A percentile compares a stretch with the other conserved stretches of the same genome.
phyloP scores from a whole-genome alignment of 2,113 vertebrate species.

The Lepisosteus oculatus region DNA sequence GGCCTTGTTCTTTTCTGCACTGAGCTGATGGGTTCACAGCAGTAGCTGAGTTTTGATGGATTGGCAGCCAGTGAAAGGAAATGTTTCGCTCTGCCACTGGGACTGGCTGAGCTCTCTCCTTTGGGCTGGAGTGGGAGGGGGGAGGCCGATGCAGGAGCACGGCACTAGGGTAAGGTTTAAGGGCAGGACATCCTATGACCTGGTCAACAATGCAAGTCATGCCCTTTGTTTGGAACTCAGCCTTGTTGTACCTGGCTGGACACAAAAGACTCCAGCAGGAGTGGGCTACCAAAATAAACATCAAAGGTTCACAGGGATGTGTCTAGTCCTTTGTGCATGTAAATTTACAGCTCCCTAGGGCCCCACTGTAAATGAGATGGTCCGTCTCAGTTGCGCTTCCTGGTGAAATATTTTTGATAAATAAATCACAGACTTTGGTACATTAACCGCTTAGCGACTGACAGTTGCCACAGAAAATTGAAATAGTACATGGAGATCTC shows the following conservation, averaged over 20 bases:
- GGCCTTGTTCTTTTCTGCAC: conserved; percentile 80
- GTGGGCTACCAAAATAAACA: conserved; percentile 73
- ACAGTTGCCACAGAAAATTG: conserved; percentile 22
- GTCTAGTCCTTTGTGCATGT: conserved; percentile 70
- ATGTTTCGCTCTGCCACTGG: conserved; percentile 66
- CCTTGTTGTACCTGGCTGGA: conserved; percentile 70
- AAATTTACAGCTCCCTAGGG: conserved; percentile 71
- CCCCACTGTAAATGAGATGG: conserved; percentile 68
- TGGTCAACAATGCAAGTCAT: conserved; percentile 64
- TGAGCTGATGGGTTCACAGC: conserved; percentile 85
- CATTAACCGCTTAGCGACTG: conserved; percentile 56
- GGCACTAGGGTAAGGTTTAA: conserved; percentile 55
- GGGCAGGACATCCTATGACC: conserved; percentile 57
- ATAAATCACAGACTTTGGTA: conserved; percentile 67
- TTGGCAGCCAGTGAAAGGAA: conserved; percentile 93
- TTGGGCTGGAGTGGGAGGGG: conserved; percentile 27
- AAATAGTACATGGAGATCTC: neutral
- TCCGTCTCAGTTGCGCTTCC: conserved; percentile 68
- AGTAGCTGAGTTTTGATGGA: conserved; percentile 91
- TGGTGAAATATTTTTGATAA: conserved; percentile 70
- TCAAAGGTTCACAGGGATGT: conserved; percentile 67
- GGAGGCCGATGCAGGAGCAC: conserved; percentile 34
- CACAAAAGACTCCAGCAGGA: conserved; percentile 68
- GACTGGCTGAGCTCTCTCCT: conserved; percentile 61
- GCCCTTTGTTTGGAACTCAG: conserved; percentile 48